Conservation (phyloP, 2,797 vertebrate species). For the Poeciliopsis gracilis region DNA sequence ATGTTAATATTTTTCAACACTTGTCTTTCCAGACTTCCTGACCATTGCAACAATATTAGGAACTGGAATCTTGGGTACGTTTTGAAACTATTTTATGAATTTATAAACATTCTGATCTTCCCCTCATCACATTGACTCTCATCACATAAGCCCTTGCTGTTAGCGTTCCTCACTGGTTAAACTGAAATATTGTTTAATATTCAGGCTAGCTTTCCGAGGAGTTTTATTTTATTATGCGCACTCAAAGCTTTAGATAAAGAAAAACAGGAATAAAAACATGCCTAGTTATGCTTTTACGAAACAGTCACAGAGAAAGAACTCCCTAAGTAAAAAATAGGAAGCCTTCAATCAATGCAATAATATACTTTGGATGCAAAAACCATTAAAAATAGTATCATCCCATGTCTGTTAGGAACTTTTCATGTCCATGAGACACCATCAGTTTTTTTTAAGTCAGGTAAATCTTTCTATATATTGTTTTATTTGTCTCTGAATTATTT, state of each 20-base stretch:
- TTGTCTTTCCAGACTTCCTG: conserved; percentile 73
- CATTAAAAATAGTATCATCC: neutral
- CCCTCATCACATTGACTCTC: neutral
- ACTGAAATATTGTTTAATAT: neutral
- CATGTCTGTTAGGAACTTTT: neutral
- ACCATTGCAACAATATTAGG: conserved; percentile 79
- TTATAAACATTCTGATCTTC: neutral
- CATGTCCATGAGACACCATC: neutral
- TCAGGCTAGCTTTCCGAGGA: neutral
- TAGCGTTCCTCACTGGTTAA: neutral
- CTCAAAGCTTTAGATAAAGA: neutral
- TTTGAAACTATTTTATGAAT: conserved; percentile 5
- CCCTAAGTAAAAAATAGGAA: neutral
- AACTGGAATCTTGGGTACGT: conserved; percentile 80
- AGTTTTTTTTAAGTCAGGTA: neutral
- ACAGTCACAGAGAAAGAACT: neutral
- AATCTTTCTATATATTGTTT: neutral
- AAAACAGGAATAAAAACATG: neutral
- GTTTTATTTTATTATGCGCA: neutral
- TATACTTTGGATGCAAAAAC: neutral
- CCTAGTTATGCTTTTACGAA: too few relatives aligned
- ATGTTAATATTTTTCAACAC: neutral
- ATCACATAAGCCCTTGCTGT: neutral
- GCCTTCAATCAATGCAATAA: neutral
- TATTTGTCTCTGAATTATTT: neutral